Evolutionary conservation across 2,113 vertebrate genomes (phyloP).

Genomic region (Hiodon tergisus): DNA sequence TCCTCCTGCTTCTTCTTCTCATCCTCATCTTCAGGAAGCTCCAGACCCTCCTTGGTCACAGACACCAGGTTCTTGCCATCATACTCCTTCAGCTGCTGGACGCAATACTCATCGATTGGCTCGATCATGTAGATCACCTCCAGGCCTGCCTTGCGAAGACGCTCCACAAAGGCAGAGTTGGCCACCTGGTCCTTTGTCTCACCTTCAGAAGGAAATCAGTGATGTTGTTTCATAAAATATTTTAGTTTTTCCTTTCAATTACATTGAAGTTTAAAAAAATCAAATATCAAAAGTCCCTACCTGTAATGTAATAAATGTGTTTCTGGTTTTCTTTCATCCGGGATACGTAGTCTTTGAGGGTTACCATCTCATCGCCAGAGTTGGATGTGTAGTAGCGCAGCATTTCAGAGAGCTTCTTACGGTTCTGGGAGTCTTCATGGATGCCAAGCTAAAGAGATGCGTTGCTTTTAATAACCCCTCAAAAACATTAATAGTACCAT

Average conservation of each 20-base stretch:
- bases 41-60: slow-evolving; percentile 75
- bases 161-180: slow-evolving; percentile 75
- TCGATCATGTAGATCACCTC: slow-evolving; percentile 81
- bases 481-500: not conserved
- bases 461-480: slow-evolving; percentile 22
- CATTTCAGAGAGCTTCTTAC: slow-evolving; percentile 37
- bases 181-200: slow-evolving; percentile 78
- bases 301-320: slow-evolving; percentile 40
- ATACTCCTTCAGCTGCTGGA: slow-evolving; percentile 77
- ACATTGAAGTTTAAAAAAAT: slow-evolving; percentile 4
- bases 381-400: slow-evolving; percentile 36
- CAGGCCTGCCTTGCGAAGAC: slow-evolving; percentile 70
- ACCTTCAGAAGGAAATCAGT: slow-evolving; percentile 43
- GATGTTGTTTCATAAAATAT: not conserved
- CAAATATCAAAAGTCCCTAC: not conserved
- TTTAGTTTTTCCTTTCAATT: slow-evolving; percentile 3
- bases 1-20: slow-evolving; percentile 78
- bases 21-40: slow-evolving; percentile 77
- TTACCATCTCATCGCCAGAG: slow-evolving; percentile 35
- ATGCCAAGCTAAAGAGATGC: slow-evolving; percentile 35
- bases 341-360: slow-evolving; percentile 36
- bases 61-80: slow-evolving; percentile 77
- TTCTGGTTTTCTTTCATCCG: slow-evolving; percentile 42
- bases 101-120: slow-evolving; percentile 76
- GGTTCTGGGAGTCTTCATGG: slow-evolving; percentile 41